Evolutionary conservation across 2,797 vertebrate genomes (phyloP), one percentile per base, ranked within the genome.

Genomic region (Neopelma chrysocephalum): DNA sequence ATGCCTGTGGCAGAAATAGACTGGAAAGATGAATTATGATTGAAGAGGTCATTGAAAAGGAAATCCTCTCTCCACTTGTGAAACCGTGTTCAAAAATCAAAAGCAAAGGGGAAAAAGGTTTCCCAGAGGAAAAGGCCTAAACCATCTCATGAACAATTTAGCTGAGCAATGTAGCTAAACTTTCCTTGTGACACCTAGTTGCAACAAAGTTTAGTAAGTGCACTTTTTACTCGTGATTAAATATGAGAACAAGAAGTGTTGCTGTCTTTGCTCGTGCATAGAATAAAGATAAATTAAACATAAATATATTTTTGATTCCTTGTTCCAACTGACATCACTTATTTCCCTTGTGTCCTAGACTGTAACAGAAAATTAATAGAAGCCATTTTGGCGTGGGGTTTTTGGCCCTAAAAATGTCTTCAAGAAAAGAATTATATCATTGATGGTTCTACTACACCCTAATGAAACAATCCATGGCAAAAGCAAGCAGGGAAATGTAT

Each of bases 381-480:
- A 82, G 17, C 11, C 26, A 36, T 82, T 89, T 70, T 20, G 34
- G 72, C 29, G 12, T 85, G 64, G 32, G 1, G 9, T 45, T 50
- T 64, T 94, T 92, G 88, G 50, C 68, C 5, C 57, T 73, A 53
- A 91, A 36, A 64, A 26, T 71, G 56, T 61, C n/a, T 75, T 86
- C 56, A 81, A 72, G 22, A 71, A 75, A 31, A 75, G 17, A 64
- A 73, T 87, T 85, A 51, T 54, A 11, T 75, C n/a, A 80, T 17
- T 51, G 42, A 36, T 34, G 10, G 17, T 66, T 89, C 60, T 85
- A 6, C 47, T 87, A 48, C 53, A 48, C 29, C 48, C 72, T 48
- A 71, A 83, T 75, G 14, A 91, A 85, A 71, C 17, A 32, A 25
- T 68, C 43, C 62, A 29, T 82, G 48, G 68, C 60, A 92, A 85